Percentiles rank a stretch among this genome's conserved stretches.
phyloP scores from a whole-genome alignment of 2,797 vertebrate genomes.

The Sebastes jordani region DNA sequence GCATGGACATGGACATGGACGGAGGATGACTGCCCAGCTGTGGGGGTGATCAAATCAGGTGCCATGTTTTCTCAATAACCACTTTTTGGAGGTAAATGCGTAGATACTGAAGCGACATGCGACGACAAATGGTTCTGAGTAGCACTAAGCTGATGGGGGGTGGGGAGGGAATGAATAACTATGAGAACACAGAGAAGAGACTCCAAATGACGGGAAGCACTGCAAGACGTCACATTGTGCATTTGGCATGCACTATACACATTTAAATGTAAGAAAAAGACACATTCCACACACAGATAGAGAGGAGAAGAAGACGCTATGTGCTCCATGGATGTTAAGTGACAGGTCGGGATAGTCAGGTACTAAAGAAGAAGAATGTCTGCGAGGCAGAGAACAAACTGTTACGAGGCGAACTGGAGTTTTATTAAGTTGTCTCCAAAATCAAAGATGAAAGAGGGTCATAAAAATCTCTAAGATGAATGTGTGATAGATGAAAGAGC shows the following conservation, averaged over 20 bases:
- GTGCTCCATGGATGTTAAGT: constrained; percentile 6
- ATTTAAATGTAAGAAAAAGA: constrained; percentile 22
- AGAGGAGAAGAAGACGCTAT: neutral
- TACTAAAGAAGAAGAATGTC: constrained; percentile 13
- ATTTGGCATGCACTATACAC: constrained; percentile 6
- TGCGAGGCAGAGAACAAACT: constrained; percentile 4
- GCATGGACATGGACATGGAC: constrained; percentile 24
- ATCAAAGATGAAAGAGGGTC: constrained; percentile 39
- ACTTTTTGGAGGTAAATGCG: constrained; percentile 45
- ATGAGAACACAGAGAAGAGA: constrained; percentile 16
- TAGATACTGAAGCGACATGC: constrained; percentile 28
- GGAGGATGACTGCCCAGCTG: constrained; percentile 39
- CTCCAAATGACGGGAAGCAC: constrained; percentile 23
- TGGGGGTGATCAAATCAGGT: constrained; percentile 37
- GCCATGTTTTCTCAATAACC: constrained; percentile 51
- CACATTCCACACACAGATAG: constrained; percentile 31
- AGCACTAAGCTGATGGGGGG: constrained; percentile 33
- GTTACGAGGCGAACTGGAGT: constrained; percentile 14
- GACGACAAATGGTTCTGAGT: constrained; percentile 8
- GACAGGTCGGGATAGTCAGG: constrained; percentile 19
- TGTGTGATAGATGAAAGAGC: constrained; percentile 67
- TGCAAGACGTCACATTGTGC: constrained; percentile 23
- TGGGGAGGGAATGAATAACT: neutral
- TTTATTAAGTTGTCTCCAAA: constrained; percentile 18
- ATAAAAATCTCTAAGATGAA: constrained; percentile 42